Evolutionary conservation across 1,140 invertebrate species (phyloP).

Genomic region (Brachionus manjavacas): DNA sequence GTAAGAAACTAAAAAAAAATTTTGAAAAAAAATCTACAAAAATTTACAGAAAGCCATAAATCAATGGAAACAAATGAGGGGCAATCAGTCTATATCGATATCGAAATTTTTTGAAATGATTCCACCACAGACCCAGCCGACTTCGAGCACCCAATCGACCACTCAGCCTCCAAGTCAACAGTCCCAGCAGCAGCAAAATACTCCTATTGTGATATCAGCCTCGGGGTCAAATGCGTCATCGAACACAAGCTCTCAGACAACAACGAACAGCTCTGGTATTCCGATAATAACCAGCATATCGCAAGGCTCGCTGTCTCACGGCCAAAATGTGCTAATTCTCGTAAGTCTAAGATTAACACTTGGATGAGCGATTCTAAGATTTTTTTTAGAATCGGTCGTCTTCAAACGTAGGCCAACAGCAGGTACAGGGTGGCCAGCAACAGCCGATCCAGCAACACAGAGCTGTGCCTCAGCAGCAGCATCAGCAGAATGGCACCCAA

Average conservation of each 20-base stretch:
- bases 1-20: neutral
- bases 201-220: neutral
- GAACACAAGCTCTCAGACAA: neutral
- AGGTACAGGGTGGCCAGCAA: neutral
- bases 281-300: constrained; percentile 3
- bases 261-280: neutral
- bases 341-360: neutral
- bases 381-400: constrained; percentile 5
- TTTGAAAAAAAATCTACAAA: neutral
- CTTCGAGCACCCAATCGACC: neutral
- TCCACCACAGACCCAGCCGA: neutral
- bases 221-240: neutral
- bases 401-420: neutral
- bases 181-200: neutral
- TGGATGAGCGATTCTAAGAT: neutral
- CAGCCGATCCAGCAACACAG: neutral
- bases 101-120: constrained; percentile 25
- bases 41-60: neutral
- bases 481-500: constrained; percentile 16
- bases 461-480: neutral
- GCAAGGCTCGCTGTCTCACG: neutral
- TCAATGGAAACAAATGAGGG: constrained; percentile 15
- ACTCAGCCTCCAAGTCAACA: neutral
- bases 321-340: constrained; percentile 9
- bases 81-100: neutral